phyloP scores from a whole-genome alignment of 1,140 invertebrate genomes.

The Solenopsis invicta region DNA sequence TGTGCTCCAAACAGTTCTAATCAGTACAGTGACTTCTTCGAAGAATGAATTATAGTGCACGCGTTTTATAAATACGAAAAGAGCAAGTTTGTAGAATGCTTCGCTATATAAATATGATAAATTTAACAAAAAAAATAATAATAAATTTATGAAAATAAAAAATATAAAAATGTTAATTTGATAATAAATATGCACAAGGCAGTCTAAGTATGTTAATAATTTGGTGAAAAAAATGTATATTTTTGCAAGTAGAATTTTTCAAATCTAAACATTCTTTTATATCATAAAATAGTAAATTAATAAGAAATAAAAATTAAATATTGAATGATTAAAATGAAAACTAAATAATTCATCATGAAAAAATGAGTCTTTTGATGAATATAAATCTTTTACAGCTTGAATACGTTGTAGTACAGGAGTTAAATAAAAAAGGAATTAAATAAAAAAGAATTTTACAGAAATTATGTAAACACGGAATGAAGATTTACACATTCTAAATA shows the following conservation, averaged over 20 bases:
- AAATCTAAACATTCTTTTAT: not conserved
- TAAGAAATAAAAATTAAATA: slow-evolving; percentile 7
- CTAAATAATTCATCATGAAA: not conserved
- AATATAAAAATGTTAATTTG: slow-evolving; percentile 22
- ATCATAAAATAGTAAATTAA: slow-evolving; percentile 7
- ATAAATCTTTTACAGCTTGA: not conserved
- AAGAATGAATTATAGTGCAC: slow-evolving; percentile 23
- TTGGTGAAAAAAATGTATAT: slow-evolving; percentile 8
- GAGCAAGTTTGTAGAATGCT: slow-evolving; percentile 20
- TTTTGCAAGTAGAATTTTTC: slow-evolving; percentile 16
- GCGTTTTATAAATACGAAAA: slow-evolving; percentile 32
- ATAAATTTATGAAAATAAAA: slow-evolving; percentile 35
- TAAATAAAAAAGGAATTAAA: not conserved
- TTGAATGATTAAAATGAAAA: slow-evolving; percentile 4
- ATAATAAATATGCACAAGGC: slow-evolving; percentile 13
- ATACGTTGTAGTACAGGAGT: not conserved
- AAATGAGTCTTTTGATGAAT: too few relatives aligned
- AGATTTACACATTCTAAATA: not conserved
- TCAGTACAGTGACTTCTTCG: slow-evolving; percentile 4
- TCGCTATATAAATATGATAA: not conserved
- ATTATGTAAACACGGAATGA: slow-evolving; percentile 1
- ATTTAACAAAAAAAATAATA: not conserved
- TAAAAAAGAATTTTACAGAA: not conserved
- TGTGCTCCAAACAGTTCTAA: slow-evolving; percentile 30
- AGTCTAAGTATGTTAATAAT: slow-evolving; percentile 26